Evolutionary conservation across 2,797 vertebrate genomes (phyloP).

Genomic region (Acridotheres tristis): DNA sequence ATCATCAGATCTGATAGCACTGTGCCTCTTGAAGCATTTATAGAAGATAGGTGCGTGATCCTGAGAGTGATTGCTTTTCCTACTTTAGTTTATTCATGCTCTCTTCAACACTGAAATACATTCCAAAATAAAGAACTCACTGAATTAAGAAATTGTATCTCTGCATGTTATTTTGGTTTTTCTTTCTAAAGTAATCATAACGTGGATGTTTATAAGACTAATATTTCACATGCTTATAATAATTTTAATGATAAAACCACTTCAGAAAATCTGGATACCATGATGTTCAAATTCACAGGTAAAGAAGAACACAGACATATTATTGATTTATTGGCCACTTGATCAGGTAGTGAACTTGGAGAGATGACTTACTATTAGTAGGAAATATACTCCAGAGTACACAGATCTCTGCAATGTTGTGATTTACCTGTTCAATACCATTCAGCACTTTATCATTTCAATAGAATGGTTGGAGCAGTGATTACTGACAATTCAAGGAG

Average conservation of each 20-base stretch:
- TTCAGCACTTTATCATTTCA: not conserved
- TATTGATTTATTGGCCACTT: not conserved
- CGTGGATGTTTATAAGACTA: not conserved
- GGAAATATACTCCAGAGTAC: not conserved
- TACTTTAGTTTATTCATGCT: not conserved
- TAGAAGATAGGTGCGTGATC: not conserved
- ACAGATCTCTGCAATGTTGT: not conserved
- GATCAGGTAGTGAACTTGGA: not conserved
- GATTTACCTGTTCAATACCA: not conserved
- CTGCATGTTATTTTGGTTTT: not conserved
- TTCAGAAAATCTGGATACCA: rapidly evolving
- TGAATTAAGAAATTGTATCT: not conserved
- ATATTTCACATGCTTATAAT: not conserved
- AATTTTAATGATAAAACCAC: not conserved
- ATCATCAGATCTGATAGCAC: not conserved
- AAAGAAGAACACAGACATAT: not conserved
- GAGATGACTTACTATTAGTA: not conserved
- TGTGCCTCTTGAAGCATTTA: slow-evolving; percentile 21
- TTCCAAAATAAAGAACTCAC: not conserved
- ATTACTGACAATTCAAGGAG: not conserved
- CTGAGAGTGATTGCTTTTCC: not conserved
- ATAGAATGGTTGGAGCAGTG: not conserved
- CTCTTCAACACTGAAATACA: not conserved
- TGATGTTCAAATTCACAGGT: not conserved
- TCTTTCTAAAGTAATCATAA: not conserved